Conservation (phyloP, 2,797 vertebrate species). For the Dromococcyx pavoninus region DNA sequence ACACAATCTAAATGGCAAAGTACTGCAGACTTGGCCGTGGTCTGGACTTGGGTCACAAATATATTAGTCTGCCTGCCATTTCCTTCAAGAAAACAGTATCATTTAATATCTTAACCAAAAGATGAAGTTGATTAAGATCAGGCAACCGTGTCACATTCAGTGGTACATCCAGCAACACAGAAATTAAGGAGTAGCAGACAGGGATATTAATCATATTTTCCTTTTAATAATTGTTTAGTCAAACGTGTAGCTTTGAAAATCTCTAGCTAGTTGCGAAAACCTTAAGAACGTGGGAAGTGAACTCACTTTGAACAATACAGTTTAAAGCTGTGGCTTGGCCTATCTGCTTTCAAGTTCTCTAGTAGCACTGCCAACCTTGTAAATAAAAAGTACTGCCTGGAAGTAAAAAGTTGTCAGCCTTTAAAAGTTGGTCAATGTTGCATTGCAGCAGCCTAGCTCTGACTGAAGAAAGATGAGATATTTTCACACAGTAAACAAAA, state of each 20-base stretch:
- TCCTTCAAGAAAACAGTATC: constrained; percentile 16
- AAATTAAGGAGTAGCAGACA: constrained; percentile 70
- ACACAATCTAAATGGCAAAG: neutral
- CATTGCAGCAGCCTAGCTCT: constrained; percentile 50
- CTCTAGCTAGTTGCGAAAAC: constrained; percentile 71
- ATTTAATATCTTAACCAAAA: neutral
- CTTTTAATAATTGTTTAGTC: constrained; percentile 79
- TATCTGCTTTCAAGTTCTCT: constrained; percentile 46
- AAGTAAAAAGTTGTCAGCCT: constrained; percentile 42
- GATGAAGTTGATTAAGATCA: neutral
- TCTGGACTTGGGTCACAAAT: neutral
- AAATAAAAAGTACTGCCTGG: constrained; percentile 18
- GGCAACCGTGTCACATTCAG: constrained; percentile 7
- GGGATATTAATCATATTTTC: constrained; percentile 66
- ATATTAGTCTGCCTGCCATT: neutral
- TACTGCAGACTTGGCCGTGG: neutral
- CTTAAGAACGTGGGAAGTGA: constrained; percentile 58
- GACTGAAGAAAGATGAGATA: constrained; percentile 57
- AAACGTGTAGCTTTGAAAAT: constrained; percentile 76
- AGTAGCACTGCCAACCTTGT: neutral
- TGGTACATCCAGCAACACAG: constrained; percentile 10
- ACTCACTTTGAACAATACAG: constrained; percentile 29
- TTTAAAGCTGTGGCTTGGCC: constrained; percentile 39
- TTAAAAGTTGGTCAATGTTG: constrained; percentile 29
- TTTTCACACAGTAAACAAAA: constrained; percentile 71